Base-by-base conservation (phyloP, 1,140 invertebrate species). In the Zaprionus ornatus region DNA sequence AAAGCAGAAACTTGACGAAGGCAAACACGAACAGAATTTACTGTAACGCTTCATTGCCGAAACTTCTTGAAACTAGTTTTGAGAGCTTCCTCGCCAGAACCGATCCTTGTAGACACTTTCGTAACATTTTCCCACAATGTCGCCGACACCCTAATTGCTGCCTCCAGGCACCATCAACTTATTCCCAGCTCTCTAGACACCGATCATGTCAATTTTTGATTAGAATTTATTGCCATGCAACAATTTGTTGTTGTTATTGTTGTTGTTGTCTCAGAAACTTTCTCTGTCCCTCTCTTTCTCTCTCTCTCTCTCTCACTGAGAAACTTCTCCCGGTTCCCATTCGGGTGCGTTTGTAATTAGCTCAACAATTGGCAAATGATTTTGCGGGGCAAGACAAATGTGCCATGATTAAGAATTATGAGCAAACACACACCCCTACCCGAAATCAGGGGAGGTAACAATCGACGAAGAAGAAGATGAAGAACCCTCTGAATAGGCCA, bases 361-460 rank as follows among this genome's bases (percentile, higher is more conserved):
- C 62, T 65, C 73, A 68, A 85, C 85, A 90, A 90, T 90, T 90
- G 85, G 69, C 79, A 80, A 88, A 85, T 81, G 77, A 84, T 81
- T 87, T 84, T 56, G 72, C 82, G 85, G n/a, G 7, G n/a, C 35
- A 52, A 63, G 74, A 62, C 62, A 66, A 72, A 79, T 71, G 73
- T 71, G 54, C 74, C 25, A 55, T 77, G 62, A 77, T 73, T 66
- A 76, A 79, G 74, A 77, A 77, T 77, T 79, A 77, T 79, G 59
- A 50, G 63, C 74, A 27, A 57, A 62, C 19, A 29, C 77, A 72
- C 67, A 77, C 42, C 67, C 63, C 63, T 25, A 45, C 59, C 57
- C 15, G 37, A 12, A 17, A 56, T 4, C 63, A 7, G 12, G 12
- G 50, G 13, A 55, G 19, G 45, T 17, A 32, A 32, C 29, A 40